Base-by-base conservation (phyloP, 2,797 vertebrate species). In the Podarcis siculus region DNA sequence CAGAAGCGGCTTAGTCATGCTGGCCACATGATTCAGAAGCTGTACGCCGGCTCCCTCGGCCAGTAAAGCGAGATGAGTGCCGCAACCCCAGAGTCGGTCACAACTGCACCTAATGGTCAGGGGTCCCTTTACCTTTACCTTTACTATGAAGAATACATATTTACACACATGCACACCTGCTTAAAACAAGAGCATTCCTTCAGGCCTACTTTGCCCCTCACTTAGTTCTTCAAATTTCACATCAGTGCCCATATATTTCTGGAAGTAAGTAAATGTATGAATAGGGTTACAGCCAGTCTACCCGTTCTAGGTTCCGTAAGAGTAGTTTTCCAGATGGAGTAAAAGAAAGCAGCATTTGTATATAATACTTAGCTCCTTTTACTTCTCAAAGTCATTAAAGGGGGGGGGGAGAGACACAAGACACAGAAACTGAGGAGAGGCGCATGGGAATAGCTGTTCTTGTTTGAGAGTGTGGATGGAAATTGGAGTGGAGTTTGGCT, bases 271-370 rank as follows among this genome's bases (percentile, higher is more conserved):
- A 55, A 55, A 55, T 55, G 87, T 79, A 86, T 72, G 0, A 0
- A 92, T 88, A 89, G 1, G 89, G 61, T 45, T 82, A 91, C 84
- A 13, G n/a, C 78, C 8, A 25, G 66, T 69, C 88, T 91, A 19
- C 58, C 87, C 87, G 10, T 37, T 35, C 30, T 71, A 61, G 5
- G 64, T 84, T 1, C 37, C 27, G 61, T 72, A 82, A 83, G 7
- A 76, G 30, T 84, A 61, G 82, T 91, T 95, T 95, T 95, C 92
- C 91, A 95, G 90, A 90, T 73, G 58, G 71, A 85, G 19, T 83
- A 19, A 64, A 86, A 1, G 8, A 85, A 90, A 79, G 10, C 0
- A 4, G 5, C 81, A 83, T 71, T 89, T 90, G 23, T 87, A 87
- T 76, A 82, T 35, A 90, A 30, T 8, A 84, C 2, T 2, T 77